phyloP scores from a whole-genome alignment of 2,888 invertebrate genomes.

The Helicoverpa assulta region DNA sequence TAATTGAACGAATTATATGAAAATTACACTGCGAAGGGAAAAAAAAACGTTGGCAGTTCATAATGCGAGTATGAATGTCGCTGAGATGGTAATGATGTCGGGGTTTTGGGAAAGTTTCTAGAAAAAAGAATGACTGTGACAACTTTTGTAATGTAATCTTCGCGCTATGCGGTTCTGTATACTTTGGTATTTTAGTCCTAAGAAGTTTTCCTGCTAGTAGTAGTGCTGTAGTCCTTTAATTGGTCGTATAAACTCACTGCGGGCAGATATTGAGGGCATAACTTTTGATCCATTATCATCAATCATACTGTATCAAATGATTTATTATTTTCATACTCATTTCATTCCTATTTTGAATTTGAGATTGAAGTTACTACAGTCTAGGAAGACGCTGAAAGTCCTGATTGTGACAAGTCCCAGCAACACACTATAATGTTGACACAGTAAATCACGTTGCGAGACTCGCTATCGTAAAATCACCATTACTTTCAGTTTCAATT shows the following conservation, averaged over 20 bases:
- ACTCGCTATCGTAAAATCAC: conserved; percentile 61
- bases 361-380: not conserved
- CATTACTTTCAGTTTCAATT: conserved; percentile 69
- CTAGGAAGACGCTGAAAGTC: not conserved
- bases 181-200: no score
- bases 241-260: no score
- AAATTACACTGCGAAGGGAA: conserved; percentile 57
- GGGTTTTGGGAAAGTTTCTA: not conserved
- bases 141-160: not conserved
- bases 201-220: no score
- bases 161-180: no score
- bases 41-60: conserved; percentile 59
- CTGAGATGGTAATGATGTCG: not conserved
- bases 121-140: not conserved
- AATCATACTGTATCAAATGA: not conserved
- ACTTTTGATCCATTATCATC: no score
- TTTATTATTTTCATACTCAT: not conserved
- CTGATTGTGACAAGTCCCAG: not conserved
- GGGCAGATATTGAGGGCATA: no score
- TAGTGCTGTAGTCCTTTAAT: no score
- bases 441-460: conserved; percentile 66
- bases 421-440: conserved; percentile 57
- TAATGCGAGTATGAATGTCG: conserved; percentile 26
- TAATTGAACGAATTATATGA: conserved; percentile 70
- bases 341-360: not conserved